Evolutionary conservation across 2,888 invertebrate species (phyloP), one percentile per base, ranked within the genome.

Genomic region (Seira sanloemensis): DNA sequence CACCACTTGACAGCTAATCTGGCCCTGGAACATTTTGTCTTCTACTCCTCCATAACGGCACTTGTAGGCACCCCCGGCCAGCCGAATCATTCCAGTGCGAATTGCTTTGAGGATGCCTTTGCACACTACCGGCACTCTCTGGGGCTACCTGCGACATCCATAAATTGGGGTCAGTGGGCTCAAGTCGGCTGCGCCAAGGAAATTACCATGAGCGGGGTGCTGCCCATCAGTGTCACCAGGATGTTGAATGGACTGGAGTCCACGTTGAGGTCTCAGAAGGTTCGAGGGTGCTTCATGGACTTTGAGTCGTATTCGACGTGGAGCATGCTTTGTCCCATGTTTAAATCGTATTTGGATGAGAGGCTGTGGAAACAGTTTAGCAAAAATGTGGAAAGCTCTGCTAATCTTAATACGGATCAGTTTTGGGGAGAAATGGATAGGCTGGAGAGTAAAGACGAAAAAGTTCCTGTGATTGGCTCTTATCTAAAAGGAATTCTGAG

Each of bases 131-230:
- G 86, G 18, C 25, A 65, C 12, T 65, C 83, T 12, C 5, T 71
- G 12, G 86, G 86, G 1, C 69, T 86, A 18, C 78, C 82, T 2
- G 78, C 74, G 0, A 83, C 67, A 0, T 68, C 83, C 12, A 72
- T 87, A 7, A 85, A 87, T 21, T 87, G 86, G 86, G 85, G 86
- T n/a, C 80, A 80, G 12, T 86, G 84, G 84, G 77, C 69, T 4
- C 75, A 85, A 24, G 82, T 85, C 1, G 85, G 85, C 1, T 73
- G 67, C 5, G 85, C 85, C 1, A 82, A 78, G 9, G 69, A 81
- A 9, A 68, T 78, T 2, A 67, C 50, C 16, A 16, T 82, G 16
- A 65, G 66, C 0, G 85, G 82, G 2, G 21, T 85, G 4, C 62
- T 68, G 27, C 76, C 85, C 0, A 65, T 85, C 18, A 78, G 67